Evolutionary conservation across 2,797 vertebrate genomes (phyloP).

Genomic region (Synanceia verrucosa): DNA sequence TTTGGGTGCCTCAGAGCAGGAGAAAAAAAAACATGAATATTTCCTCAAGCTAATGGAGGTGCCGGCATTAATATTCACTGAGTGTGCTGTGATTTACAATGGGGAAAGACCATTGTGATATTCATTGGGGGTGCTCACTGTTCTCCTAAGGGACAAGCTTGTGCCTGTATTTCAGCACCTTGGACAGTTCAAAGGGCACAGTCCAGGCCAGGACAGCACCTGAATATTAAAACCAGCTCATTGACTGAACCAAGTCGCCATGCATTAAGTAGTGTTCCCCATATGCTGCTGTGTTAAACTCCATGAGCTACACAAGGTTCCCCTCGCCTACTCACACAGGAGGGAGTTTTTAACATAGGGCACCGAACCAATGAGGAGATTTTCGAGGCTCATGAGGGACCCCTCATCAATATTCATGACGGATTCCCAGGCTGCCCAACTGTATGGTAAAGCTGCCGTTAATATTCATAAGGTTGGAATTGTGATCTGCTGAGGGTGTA

Average conservation of each 20-base stretch:
- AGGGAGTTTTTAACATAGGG: slow-evolving; percentile 54
- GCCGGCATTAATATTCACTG: slow-evolving; percentile 71
- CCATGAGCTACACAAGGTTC: slow-evolving; percentile 46
- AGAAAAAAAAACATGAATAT: slow-evolving; percentile 65
- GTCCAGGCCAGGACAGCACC: neutral
- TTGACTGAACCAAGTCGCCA: slow-evolving; percentile 35
- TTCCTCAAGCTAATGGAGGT: slow-evolving; percentile 68
- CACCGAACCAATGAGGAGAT: slow-evolving; percentile 60
- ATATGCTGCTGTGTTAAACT: slow-evolving; percentile 36
- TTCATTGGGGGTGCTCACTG: slow-evolving; percentile 29
- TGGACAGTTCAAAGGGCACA: slow-evolving; percentile 46
- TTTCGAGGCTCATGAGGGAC: slow-evolving; percentile 58
- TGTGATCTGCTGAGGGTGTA: slow-evolving; percentile 43
- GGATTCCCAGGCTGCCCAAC: slow-evolving; percentile 68
- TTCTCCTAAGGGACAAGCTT: slow-evolving; percentile 18
- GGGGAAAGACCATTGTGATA: slow-evolving; percentile 47
- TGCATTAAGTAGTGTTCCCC: slow-evolving; percentile 31
- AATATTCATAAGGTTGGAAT: slow-evolving; percentile 66
- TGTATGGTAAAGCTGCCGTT: slow-evolving; percentile 58
- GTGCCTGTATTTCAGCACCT: slow-evolving; percentile 33
- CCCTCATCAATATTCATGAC: slow-evolving; percentile 71
- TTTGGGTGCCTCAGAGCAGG: slow-evolving; percentile 60
- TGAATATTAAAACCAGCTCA: slow-evolving; percentile 37
- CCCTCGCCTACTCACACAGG: slow-evolving; percentile 37
- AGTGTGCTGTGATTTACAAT: slow-evolving; percentile 61